A percentile compares a stretch with the other conserved stretches of the same genome.
These are phyloP conservation scores for Stenopsyche tienmushanensis DNA, from an alignment of 1,140 invertebrate genomes.

Conservation along the genomic window DNA sequence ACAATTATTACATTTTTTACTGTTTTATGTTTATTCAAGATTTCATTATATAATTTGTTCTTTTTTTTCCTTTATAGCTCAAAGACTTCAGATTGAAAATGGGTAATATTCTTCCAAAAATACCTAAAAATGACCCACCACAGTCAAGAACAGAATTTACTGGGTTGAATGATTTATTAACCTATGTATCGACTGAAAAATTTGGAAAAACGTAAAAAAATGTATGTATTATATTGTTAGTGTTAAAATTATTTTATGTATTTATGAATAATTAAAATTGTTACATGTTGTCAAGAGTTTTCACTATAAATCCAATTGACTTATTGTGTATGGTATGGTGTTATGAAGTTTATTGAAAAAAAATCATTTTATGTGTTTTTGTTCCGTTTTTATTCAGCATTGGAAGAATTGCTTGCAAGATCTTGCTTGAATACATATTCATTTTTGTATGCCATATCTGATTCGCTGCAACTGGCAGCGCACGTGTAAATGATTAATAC, in stretches of 20 bases:
- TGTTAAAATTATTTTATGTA: neutral
- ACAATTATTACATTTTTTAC: too few species aligned
- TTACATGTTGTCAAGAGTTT: neutral
- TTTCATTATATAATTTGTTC: too few species aligned
- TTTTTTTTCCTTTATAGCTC: too few species aligned
- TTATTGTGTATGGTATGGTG: too few species aligned
- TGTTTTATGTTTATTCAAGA: too few species aligned
- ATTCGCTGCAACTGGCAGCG: slow-evolving; percentile 66
- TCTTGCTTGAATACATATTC: slow-evolving; percentile 92
- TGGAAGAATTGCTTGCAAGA: slow-evolving; percentile 48
- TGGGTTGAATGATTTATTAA: slow-evolving; percentile 77
- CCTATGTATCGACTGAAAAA: slow-evolving; percentile 66
- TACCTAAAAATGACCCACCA: slow-evolving; percentile 79
- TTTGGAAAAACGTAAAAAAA: slow-evolving; percentile 47
- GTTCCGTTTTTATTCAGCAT: neutral
- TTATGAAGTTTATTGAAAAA: too few species aligned
- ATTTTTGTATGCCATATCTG: slow-evolving; percentile 63
- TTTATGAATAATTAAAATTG: neutral
- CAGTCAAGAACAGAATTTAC: slow-evolving; percentile 84
- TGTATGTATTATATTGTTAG: neutral
- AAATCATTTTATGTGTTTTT: too few species aligned
- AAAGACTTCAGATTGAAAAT: slow-evolving; percentile 72
- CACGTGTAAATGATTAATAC: slow-evolving; percentile 86
- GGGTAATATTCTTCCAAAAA: slow-evolving; percentile 68
- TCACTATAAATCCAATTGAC: neutral